phyloP scores from a whole-genome alignment of 2,888 invertebrate genomes.

The Agapostemon virescens region DNA sequence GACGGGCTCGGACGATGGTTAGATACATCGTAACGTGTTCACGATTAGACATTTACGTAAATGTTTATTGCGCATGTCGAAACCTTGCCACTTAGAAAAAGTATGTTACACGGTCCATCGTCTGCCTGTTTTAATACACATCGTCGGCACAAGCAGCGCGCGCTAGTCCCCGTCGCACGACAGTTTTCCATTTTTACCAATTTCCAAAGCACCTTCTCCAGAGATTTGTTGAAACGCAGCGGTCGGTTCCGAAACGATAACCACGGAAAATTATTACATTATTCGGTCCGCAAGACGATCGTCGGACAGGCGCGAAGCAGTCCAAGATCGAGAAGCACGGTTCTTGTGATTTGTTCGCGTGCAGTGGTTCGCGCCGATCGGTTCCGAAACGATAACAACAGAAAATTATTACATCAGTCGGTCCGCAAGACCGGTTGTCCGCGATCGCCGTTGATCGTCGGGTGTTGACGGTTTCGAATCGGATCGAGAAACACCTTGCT shows the following conservation, averaged over 20 bases:
- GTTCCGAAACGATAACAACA: background rate
- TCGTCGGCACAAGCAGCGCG: conserved; percentile 37
- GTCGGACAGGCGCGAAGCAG: too few species aligned
- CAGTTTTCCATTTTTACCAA: background rate
- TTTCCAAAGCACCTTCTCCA: background rate
- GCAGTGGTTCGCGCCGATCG: too few species aligned
- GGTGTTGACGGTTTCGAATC: too few species aligned
- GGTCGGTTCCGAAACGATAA: too few species aligned
- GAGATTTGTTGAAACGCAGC: background rate
- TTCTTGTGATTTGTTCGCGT: too few species aligned
- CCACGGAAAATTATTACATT: background rate
- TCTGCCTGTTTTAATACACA: conserved; percentile 31
- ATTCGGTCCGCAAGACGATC: background rate
- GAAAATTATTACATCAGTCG: background rate
- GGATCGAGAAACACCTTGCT: too few species aligned
- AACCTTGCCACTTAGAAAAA: conserved; percentile 72
- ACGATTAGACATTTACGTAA: conserved; percentile 77
- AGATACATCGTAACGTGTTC: conserved; percentile 72
- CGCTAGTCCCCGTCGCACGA: conserved; percentile 17
- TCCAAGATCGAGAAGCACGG: too few species aligned
- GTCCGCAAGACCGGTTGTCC: background rate
- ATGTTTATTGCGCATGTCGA: conserved; percentile 76
- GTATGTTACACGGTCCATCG: conserved; percentile 55
- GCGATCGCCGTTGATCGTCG: background rate
- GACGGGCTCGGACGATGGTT: conserved; percentile 63